Evolutionary conservation across 2,888 invertebrate genomes (phyloP).

Genomic region (Notodonta dromedarius): DNA sequence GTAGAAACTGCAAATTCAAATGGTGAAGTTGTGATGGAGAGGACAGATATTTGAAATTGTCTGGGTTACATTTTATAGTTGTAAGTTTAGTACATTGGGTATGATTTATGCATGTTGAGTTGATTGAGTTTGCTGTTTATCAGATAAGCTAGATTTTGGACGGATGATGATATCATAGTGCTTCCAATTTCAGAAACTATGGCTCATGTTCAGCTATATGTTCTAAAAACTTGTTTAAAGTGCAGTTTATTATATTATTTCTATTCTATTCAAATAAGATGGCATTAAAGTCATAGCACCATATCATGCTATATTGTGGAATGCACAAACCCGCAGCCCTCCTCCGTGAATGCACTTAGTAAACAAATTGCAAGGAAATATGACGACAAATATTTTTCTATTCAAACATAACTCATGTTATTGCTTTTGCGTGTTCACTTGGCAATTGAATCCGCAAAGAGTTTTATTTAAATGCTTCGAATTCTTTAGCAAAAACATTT

Average conservation of each 20-base stretch:
- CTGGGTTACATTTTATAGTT: not conserved
- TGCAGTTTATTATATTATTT: too few species aligned
- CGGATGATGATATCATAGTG: too few species aligned
- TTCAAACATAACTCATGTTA: constrained; percentile 16
- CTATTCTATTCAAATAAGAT: not conserved
- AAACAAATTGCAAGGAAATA: constrained; percentile 28
- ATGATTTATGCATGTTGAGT: too few species aligned
- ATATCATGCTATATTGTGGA: constrained; percentile 18
- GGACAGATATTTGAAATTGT: not conserved
- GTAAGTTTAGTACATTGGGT: not conserved
- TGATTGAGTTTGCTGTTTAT: too few species aligned
- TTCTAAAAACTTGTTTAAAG: too few species aligned
- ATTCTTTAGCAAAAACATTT: not conserved
- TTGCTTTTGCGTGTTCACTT: constrained; percentile 23
- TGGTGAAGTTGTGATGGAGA: not conserved
- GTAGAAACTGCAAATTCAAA: not conserved
- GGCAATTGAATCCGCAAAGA: constrained; percentile 7
- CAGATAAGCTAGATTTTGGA: not conserved
- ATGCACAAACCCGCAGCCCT: constrained; percentile 10
- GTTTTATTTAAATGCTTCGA: not conserved
- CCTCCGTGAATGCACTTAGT: constrained; percentile 16
- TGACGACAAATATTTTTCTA: constrained; percentile 22
- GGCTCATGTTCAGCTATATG: too few species aligned
- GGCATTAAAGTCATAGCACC: constrained; percentile 14
- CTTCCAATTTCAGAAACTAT: too few species aligned